Evolutionary conservation across 2,113 vertebrate genomes (phyloP), one percentile per base, ranked within the genome.

Genomic region (Aegotheles bennettii): DNA sequence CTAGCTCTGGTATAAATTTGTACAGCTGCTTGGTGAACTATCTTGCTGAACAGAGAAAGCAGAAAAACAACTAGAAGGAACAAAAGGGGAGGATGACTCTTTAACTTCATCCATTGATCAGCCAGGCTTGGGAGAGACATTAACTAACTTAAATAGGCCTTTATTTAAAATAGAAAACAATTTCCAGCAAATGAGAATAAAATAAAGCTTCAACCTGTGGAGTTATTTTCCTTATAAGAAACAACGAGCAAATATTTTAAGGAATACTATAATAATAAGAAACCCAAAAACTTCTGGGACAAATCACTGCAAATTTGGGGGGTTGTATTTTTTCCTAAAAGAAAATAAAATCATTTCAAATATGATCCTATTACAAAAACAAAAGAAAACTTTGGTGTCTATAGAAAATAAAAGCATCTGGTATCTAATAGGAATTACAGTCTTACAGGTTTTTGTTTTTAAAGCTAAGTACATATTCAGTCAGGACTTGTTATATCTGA

Each of bases 401-500:
- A 51, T 59, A 89, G 53, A 91, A 87, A 85, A 91, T 43, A 74
- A 83, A 96, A 77, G 50, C 42, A 85, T 83, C 81, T 91, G 74
- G 33, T 67, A 73, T 76, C 45, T 69, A 91, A 79, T 29, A 91
- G 67, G 50, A 86, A 91, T 90, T 91, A 91, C 33, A 71, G 42
- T 63, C 38, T 79, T 80, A 67, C 19, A 31, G 33, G 47, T 21
- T 94, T 95, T 76, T 87, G 19, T 26, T 88, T 94, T 86, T 92
- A 86, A 79, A 88, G 26, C 57, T 36, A 36, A 63, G 71, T 54
- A 80, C 20, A 25, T 77, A 86, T 47, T 94, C 93, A 86, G 59
- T 57, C 88, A 91, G 67, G 82, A 84, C 71, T 95, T 83, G 67
- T 95, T 90, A 70, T 51, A 95, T 21, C 38, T 91, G 57, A 89